Evolutionary conservation across 2,888 invertebrate species (phyloP).

Genomic region (Eupithecia inturbata): DNA sequence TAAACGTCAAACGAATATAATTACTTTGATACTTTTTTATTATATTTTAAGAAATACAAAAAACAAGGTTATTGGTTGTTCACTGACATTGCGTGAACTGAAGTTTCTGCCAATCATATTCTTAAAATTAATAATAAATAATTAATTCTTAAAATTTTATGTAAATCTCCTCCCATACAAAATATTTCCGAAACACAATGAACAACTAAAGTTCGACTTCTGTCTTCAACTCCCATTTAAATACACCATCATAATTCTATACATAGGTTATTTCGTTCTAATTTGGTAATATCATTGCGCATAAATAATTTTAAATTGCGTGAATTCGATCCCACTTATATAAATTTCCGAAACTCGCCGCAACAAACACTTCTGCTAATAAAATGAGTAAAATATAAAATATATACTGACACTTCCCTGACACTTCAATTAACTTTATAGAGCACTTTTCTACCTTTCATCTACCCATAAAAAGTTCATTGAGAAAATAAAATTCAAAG

Average conservation of each 20-base stretch:
- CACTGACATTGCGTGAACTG: no score
- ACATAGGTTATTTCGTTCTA: not conserved
- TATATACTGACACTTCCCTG: conserved; percentile 8
- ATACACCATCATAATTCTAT: no score
- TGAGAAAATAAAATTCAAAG: conserved; percentile 22
- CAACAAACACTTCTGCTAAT: not conserved
- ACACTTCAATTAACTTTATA: conserved; percentile 15
- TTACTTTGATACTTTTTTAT: no score
- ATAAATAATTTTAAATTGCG: not conserved
- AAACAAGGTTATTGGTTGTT: not conserved
- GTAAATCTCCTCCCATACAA: no score
- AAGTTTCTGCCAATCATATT: no score
- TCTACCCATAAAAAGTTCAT: conserved; percentile 3
- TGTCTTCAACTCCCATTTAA: no score
- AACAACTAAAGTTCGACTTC: no score
- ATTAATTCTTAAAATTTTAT: no score
- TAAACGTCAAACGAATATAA: not conserved
- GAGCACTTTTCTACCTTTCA: conserved; percentile 1
- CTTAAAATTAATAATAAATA: no score
- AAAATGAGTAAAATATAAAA: conserved; percentile 2
- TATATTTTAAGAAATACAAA: no score
- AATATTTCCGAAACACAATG: no score
- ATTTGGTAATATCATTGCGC: not conserved
- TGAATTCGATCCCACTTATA: not conserved
- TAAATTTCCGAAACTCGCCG: not conserved